phyloP scores from a whole-genome alignment of 1,140 invertebrate genomes.

The Hestina assimilis region DNA sequence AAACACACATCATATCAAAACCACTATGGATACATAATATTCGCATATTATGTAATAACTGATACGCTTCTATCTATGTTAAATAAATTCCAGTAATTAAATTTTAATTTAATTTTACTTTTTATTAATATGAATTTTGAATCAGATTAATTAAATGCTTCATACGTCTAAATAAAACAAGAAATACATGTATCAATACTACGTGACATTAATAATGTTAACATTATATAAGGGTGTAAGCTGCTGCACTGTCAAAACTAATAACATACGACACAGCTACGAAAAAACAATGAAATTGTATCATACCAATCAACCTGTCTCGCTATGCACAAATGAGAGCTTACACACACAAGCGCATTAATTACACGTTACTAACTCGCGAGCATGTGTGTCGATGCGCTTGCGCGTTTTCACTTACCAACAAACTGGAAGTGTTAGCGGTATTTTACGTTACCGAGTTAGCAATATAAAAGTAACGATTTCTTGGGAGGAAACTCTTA shows the following conservation, averaged over 20 bases:
- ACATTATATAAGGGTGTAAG: neutral
- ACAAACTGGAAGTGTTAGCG: slow-evolving; percentile 35
- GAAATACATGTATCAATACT: neutral
- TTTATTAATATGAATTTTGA: too few species aligned
- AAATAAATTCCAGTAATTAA: too few species aligned
- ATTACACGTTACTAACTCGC: slow-evolving; percentile 22
- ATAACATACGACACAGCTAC: neutral
- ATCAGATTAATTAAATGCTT: too few species aligned
- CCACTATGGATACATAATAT: too few species aligned
- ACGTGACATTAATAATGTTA: neutral
- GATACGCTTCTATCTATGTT: too few species aligned
- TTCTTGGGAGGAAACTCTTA: slow-evolving; percentile 23
- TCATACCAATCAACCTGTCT: slow-evolving; percentile 23
- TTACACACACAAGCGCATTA: slow-evolving; percentile 26
- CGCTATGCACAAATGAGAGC: slow-evolving; percentile 35
- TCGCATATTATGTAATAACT: too few species aligned
- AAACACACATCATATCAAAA: too few species aligned
- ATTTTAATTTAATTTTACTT: too few species aligned
- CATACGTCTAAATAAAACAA: too few species aligned
- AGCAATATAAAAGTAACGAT: slow-evolving; percentile 13
- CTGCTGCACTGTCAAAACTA: neutral
- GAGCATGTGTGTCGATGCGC: slow-evolving; percentile 18
- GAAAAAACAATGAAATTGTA: slow-evolving; percentile 20
- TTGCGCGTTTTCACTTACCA: slow-evolving; percentile 36
- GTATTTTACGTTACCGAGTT: slow-evolving; percentile 22